These are phyloP conservation scores for Polyergus mexicanus DNA, from an alignment of 1,140 invertebrate genomes.

Conservation along the genomic window DNA sequence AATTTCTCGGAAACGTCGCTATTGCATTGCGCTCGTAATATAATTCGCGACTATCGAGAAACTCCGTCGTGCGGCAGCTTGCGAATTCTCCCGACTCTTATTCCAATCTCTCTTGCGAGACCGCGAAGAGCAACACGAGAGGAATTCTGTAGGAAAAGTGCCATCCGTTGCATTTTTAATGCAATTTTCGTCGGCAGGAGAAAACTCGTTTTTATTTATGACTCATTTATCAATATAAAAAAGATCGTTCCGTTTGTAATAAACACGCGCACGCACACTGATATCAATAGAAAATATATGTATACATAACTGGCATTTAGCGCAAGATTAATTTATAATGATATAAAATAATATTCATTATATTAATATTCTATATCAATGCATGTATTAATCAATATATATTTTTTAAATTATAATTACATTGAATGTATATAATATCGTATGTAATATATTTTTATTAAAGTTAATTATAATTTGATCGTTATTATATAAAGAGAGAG, in stretches of 20 bases:
- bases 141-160: conserved; percentile 10
- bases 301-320: background rate
- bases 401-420: background rate
- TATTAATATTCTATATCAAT: background rate
- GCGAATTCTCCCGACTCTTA: conserved; percentile 14
- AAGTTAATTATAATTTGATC: background rate
- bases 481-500: background rate
- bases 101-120: background rate
- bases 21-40: conserved; percentile 43
- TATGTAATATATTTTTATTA: background rate
- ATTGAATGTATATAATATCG: background rate
- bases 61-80: background rate
- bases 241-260: background rate
- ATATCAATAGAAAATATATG: background rate
- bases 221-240: background rate
- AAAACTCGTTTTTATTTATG: background rate
- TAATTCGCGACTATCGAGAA: conserved; percentile 28
- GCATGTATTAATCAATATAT: background rate
- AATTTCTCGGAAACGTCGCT: conserved; percentile 42
- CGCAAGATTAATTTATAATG: conserved; percentile 1
- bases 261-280: too few relatives aligned
- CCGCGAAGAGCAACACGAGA: conserved; percentile 8
- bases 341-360: background rate
- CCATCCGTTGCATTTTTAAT: conserved; percentile 1
- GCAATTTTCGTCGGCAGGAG: background rate